These are phyloP conservation scores for Pseudomyrmex pallidus DNA, from an alignment of 1,140 invertebrate species.

Conservation along the genomic window DNA sequence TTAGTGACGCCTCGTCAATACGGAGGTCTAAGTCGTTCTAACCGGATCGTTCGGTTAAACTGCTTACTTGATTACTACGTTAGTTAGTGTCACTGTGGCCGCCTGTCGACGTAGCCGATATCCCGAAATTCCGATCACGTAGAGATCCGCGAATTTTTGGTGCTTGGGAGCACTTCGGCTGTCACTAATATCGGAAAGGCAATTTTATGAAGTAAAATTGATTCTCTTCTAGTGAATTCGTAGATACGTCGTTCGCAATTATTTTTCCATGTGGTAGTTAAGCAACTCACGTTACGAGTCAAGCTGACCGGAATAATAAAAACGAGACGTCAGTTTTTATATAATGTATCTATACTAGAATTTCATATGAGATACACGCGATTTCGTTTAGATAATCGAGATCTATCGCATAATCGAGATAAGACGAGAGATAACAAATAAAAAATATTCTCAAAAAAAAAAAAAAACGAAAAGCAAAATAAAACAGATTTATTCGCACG, in stretches of 20 bases:
- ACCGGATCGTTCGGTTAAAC: constrained; percentile 73
- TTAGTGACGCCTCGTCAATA: constrained; percentile 74
- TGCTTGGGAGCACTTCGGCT: constrained; percentile 6
- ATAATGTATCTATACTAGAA: neutral
- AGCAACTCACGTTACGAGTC: neutral
- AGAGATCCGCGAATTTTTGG: constrained; percentile 55
- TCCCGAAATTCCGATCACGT: constrained; percentile 65
- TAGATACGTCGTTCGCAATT: constrained; percentile 4
- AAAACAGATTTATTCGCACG: neutral
- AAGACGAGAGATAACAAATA: too few relatives aligned
- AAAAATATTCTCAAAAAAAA: too few relatives aligned
- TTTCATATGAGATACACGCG: too few relatives aligned
- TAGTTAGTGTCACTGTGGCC: constrained; percentile 66
- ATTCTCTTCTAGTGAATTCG: neutral
- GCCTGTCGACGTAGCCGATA: constrained; percentile 43
- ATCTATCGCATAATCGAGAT: too few relatives aligned
- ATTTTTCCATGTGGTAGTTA: neutral
- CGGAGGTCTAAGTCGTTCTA: constrained; percentile 68
- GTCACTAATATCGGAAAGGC: constrained; percentile 22
- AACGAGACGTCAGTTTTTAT: neutral
- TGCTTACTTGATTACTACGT: constrained; percentile 72
- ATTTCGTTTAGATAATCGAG: too few relatives aligned
- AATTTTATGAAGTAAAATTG: constrained; percentile 33
- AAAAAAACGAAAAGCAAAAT: neutral
- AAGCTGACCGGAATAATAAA: neutral